Evolutionary conservation across 2,888 invertebrate species (phyloP), one percentile per base, ranked within the genome.

Genomic region (Acholoe squamosa): DNA sequence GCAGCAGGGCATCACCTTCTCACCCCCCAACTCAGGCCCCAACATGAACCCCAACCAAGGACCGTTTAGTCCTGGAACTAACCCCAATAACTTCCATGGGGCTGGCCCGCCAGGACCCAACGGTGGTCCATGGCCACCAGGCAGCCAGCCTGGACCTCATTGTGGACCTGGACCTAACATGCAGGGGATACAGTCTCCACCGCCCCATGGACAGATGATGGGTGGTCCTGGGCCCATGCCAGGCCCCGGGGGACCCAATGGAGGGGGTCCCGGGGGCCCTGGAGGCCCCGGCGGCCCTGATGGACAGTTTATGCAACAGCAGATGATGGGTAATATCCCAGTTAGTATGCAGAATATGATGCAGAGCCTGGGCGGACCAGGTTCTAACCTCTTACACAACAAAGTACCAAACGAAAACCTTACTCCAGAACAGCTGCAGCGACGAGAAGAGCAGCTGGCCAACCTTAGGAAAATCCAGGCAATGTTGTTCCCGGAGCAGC

Each of bases 381-480:
- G 51, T 91, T 91, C 92, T 80, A 94, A 94, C 91, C 92, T 95
- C 90, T 93, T 94, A 89, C 95, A 95, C 89, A 95, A 93, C 91
- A 95, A 95, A 93, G 95, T 95, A 76, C 95, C 95, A 12, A 94
- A 96, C 96, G 99, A 99, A 96, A 98, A 99, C 96, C 96, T 99
- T 94, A 99, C 99, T 90, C 99, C 99, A 56, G 98, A 99, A 95
- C 99, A 99, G 96, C 97, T 98, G 90, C 98, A 98, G 92, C 98
- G 98, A 95, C 97, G 99, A 91, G 99, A 99, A 96, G 98, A 98
- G 94, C 98, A 98, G 94, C 96, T 99, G 89, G 99, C 98, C 7
- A 98, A 98, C 91, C 97, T 99, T 92, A 96, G 98, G 92, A 98
- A 98, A 96, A 98, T 99, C 97, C 98, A 98, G 94, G 98, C 98